phyloP scores from a whole-genome alignment of 1,140 invertebrate species.

The Saxidomus purpurata region DNA sequence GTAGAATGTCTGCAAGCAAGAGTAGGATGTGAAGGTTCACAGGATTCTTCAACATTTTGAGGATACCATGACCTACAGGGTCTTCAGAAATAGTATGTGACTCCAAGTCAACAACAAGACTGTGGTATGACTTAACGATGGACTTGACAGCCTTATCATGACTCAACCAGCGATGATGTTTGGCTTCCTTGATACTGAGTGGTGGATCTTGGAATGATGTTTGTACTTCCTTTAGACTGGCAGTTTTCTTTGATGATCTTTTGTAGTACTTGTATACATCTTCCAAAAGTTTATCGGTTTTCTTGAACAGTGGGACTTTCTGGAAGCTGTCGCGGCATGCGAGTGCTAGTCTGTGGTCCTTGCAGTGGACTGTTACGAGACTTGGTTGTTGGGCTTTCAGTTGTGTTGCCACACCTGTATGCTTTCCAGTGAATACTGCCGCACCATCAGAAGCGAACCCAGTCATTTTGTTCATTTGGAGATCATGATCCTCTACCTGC shows the following conservation, averaged over 20 bases:
- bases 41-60: background rate
- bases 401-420: background rate
- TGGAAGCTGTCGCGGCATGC: background rate
- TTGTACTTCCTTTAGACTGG: conserved; percentile 8
- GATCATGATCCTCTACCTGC: background rate
- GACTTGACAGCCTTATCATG: conserved; percentile 13
- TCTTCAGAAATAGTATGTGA: too few relatives aligned
- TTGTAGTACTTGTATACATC: background rate
- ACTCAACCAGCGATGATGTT: conserved; percentile 39
- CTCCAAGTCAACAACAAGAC: conserved; percentile 4
- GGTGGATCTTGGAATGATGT: background rate
- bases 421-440: background rate
- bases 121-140: background rate
- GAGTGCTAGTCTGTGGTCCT: background rate
- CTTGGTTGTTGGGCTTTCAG: background rate
- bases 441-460: conserved; percentile 31
- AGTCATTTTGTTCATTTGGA: conserved; percentile 5
- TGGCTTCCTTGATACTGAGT: background rate
- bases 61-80: background rate
- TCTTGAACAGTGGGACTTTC: background rate
- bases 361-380: background rate
- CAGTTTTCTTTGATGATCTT: background rate
- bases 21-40: background rate
- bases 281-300: background rate
- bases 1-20: too few relatives aligned